Evolutionary conservation across 1,140 invertebrate species (phyloP).

Genomic region (Heliconius himera): DNA sequence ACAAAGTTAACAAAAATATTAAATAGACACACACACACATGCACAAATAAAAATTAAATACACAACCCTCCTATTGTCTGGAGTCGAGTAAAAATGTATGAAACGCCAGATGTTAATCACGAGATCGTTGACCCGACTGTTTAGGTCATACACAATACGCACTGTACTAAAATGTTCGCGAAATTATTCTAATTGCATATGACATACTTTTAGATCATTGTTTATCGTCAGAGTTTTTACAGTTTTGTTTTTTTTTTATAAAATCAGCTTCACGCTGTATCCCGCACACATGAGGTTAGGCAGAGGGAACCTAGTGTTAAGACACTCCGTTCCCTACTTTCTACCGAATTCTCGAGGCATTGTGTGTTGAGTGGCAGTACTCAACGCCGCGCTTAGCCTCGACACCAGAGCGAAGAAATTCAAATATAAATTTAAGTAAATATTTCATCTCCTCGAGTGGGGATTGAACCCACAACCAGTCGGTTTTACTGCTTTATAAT

Average conservation of each 20-base stretch:
- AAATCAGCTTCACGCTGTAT: too few species aligned
- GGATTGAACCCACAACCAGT: too few species aligned
- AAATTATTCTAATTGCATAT: conserved; percentile 3
- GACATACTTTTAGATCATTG: not conserved
- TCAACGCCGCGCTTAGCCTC: too few species aligned
- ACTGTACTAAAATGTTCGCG: conserved; percentile 1
- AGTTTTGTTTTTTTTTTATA: not conserved
- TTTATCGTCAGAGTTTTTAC: not conserved
- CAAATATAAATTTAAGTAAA: too few species aligned
- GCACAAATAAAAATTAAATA: not conserved
- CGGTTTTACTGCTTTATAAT: too few species aligned
- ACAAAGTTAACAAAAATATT: not conserved
- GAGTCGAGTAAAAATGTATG: not conserved
- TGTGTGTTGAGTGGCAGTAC: too few species aligned
- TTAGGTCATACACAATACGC: conserved; percentile 3
- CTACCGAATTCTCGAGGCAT: too few species aligned
- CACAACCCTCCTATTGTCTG: not conserved
- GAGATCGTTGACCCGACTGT: conserved; percentile 1
- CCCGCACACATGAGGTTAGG: too few species aligned
- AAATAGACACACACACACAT: not conserved
- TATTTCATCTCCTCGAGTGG: too few species aligned
- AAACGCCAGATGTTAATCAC: conserved; percentile 6
- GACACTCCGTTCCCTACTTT: too few species aligned
- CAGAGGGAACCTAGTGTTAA: too few species aligned
- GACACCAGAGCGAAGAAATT: too few species aligned